Percentiles rank a stretch among this genome's conserved stretches.
phyloP scores from a whole-genome alignment of 2,888 invertebrate genomes.

The Saturnia pavonia region DNA sequence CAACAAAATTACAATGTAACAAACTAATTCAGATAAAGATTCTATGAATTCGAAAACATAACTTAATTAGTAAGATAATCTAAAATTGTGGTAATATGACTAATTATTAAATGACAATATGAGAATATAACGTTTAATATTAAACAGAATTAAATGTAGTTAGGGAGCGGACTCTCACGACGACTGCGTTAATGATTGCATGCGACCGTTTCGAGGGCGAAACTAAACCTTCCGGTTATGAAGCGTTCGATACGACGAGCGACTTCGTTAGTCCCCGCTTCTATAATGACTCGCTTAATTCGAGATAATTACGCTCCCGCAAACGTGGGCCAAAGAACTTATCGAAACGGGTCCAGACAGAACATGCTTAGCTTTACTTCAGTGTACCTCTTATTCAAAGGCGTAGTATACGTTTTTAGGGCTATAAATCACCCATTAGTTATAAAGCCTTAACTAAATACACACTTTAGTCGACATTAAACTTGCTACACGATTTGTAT shows the following conservation, averaged over 20 bases:
- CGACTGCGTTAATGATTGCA: slow-evolving; percentile 44
- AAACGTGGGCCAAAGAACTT: slow-evolving; percentile 65
- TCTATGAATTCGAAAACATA: slow-evolving; percentile 41
- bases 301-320: slow-evolving; percentile 72
- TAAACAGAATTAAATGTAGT: slow-evolving; percentile 52
- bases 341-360: slow-evolving; percentile 44
- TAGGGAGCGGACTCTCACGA: slow-evolving; percentile 6
- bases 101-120: too few relatives aligned
- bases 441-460: slow-evolving; percentile 59
- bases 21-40: slow-evolving; percentile 42
- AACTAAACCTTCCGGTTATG: slow-evolving; percentile 74
- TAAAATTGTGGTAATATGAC: slow-evolving; percentile 48
- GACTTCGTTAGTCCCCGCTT: slow-evolving; percentile 66
- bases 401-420: slow-evolving; percentile 50
- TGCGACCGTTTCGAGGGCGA: slow-evolving; percentile 58
- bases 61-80: slow-evolving; percentile 48
- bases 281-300: slow-evolving; percentile 76
- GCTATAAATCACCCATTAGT: slow-evolving; percentile 57
- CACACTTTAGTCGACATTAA: slow-evolving; percentile 67
- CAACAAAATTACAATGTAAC: slow-evolving; percentile 33
- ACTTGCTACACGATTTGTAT: slow-evolving; percentile 65
- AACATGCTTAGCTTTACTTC: slow-evolving; percentile 38
- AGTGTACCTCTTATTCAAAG: slow-evolving; percentile 47
- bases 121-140: too few relatives aligned
- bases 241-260: slow-evolving; percentile 50